Percentiles rank a stretch among this genome's conserved stretches.
These are phyloP conservation scores for Drosophila nigritarsus DNA, from an alignment of 2,888 invertebrate species.

Conservation along the genomic window DNA sequence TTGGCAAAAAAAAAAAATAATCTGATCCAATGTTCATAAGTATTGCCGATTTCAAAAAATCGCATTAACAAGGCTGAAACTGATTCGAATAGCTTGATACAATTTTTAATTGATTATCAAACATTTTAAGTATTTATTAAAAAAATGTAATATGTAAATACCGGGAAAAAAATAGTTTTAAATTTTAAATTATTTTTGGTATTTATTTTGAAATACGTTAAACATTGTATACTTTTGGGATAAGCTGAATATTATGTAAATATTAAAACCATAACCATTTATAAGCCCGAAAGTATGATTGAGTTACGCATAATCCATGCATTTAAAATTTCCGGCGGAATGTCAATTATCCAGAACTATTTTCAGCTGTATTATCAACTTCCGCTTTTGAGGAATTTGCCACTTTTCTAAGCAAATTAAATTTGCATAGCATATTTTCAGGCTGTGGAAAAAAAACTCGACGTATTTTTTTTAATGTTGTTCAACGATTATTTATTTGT, in stretches of 20 bases:
- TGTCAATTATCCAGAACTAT: neutral
- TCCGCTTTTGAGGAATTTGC: neutral
- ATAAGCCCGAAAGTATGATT: neutral
- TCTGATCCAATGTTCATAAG: neutral
- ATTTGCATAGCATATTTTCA: conserved; percentile 47
- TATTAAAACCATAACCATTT: neutral
- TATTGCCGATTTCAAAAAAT: too few relatives aligned
- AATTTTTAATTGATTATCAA: neutral
- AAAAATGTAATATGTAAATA: neutral
- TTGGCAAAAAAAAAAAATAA: neutral
- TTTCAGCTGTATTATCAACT: accelerated
- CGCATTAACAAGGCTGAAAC: too few relatives aligned
- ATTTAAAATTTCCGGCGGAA: neutral
- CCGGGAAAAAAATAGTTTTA: neutral
- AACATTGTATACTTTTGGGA: conserved; percentile 8
- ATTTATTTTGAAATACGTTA: neutral
- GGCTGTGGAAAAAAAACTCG: conserved; percentile 23
- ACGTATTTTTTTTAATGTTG: neutral
- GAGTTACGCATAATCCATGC: neutral
- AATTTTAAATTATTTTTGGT: neutral
- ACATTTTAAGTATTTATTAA: neutral
- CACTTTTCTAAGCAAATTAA: neutral
- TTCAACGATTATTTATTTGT: conserved; percentile 70
- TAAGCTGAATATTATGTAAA: neutral
- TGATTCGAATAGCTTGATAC: too few relatives aligned